A percentile compares a stretch with the other conserved stretches of the same genome.
phyloP scores from a whole-genome alignment of 1,140 invertebrate genomes.

The Carcinoscorpius rotundicauda region DNA sequence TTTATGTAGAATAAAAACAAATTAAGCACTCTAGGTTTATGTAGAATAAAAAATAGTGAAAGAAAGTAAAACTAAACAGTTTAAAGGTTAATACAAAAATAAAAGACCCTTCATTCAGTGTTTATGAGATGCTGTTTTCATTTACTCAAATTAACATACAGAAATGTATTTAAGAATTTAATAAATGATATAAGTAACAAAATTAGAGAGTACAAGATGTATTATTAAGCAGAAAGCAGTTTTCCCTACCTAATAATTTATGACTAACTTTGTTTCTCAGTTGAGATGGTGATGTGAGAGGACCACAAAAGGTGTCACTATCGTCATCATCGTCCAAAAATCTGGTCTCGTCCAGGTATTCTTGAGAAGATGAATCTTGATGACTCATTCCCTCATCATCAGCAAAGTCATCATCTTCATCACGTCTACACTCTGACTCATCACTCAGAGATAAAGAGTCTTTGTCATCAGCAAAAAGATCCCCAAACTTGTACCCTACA shows the following conservation, averaged over 20 bases:
- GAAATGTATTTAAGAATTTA: no score
- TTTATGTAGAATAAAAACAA: no score
- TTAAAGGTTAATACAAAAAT: no score
- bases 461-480: slow-evolving; percentile 27
- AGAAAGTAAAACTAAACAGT: no score
- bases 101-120: no score
- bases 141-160: no score
- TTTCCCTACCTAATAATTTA: neutral
- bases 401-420: slow-evolving; percentile 47
- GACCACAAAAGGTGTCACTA: neutral
- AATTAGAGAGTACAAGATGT: no score
- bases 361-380: slow-evolving; percentile 44
- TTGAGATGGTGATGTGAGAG: neutral
- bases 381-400: slow-evolving; percentile 50
- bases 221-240: no score
- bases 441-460: slow-evolving; percentile 40
- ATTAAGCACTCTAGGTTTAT: no score
- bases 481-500: slow-evolving; percentile 50
- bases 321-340: slow-evolving; percentile 29
- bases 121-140: no score
- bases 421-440: slow-evolving; percentile 51
- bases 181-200: no score
- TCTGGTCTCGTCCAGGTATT: slow-evolving; percentile 30
- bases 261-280: slow-evolving; percentile 1
- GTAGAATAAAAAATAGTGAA: no score